phyloP scores from a whole-genome alignment of 2,888 invertebrate species.

The Diaphora mendica region DNA sequence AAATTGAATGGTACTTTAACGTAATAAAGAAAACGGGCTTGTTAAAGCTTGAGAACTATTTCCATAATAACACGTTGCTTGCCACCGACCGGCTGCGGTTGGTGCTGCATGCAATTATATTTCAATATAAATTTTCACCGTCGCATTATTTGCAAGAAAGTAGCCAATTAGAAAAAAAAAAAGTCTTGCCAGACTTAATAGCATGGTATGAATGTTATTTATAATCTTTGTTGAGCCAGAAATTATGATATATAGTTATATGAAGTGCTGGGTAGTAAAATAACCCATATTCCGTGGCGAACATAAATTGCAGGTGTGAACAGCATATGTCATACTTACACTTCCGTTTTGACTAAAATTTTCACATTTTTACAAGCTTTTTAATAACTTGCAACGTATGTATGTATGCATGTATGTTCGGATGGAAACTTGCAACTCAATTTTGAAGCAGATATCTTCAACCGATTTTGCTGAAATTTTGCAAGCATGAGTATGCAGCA shows the following conservation, averaged over 20 bases:
- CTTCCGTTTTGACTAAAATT: conserved; percentile 40
- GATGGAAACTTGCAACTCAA: too few relatives aligned
- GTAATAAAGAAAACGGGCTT: conserved; percentile 74
- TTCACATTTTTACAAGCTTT: conserved; percentile 41
- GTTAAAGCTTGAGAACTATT: conserved; percentile 72
- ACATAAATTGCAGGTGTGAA: conserved; percentile 56
- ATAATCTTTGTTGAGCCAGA: conserved; percentile 26
- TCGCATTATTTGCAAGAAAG: conserved; percentile 57
- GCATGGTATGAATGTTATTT: conserved; percentile 20
- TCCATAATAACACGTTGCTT: conserved; percentile 75
- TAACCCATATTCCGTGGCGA: conserved; percentile 46
- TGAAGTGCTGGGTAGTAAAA: conserved; percentile 17
- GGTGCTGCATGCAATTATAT: conserved; percentile 72
- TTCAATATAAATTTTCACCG: conserved; percentile 70
- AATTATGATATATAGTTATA: conserved; percentile 1
- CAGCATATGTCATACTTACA: conserved; percentile 42
- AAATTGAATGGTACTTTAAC: conserved; percentile 64
- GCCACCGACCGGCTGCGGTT: conserved; percentile 47
- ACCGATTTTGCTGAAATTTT: too few relatives aligned
- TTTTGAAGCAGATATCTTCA: too few relatives aligned
- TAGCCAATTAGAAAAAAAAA: conserved; percentile 46
- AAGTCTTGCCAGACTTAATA: conserved; percentile 26
- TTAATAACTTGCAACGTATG: too few relatives aligned
- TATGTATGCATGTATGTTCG: too few relatives aligned
- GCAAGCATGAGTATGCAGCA: too few relatives aligned